Conservation (phyloP, 2,888 invertebrate genomes). For the Cynaeus angustus region DNA sequence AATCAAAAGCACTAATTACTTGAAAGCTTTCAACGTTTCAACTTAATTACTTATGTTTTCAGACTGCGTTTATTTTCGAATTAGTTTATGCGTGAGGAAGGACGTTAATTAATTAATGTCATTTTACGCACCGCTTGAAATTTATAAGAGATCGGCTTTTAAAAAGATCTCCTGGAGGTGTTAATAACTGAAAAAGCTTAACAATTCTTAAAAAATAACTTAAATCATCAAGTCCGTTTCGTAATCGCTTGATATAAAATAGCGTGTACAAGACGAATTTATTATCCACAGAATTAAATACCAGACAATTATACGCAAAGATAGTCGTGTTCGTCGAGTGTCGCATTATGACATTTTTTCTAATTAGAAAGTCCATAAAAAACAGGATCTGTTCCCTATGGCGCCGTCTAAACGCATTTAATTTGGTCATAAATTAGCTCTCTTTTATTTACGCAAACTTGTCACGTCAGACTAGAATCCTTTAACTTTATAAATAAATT, state of each 20-base stretch:
- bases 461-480: conserved; percentile 3
- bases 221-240: too few species aligned
- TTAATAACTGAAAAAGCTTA: conserved; percentile 5
- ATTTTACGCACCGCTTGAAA: conserved; percentile 4
- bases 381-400: background rate
- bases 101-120: background rate
- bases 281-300: too few species aligned
- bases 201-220: too few species aligned
- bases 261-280: too few species aligned
- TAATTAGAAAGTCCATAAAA: background rate
- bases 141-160: conserved; percentile 2
- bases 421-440: background rate
- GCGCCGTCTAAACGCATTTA: conserved; percentile 1
- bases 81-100: too few species aligned
- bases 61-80: too few species aligned
- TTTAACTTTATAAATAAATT: conserved; percentile 3
- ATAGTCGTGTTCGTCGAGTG: background rate
- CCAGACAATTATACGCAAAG: background rate
- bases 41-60: too few species aligned
- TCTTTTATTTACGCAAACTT: conserved; percentile 9
- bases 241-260: too few species aligned
- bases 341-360: conserved; percentile 8
- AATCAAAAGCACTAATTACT: too few species aligned
- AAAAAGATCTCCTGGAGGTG: background rate
- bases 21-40: too few species aligned